Base-by-base conservation (phyloP, 2,113 vertebrate species). In the Hirundichthys speculiger region DNA sequence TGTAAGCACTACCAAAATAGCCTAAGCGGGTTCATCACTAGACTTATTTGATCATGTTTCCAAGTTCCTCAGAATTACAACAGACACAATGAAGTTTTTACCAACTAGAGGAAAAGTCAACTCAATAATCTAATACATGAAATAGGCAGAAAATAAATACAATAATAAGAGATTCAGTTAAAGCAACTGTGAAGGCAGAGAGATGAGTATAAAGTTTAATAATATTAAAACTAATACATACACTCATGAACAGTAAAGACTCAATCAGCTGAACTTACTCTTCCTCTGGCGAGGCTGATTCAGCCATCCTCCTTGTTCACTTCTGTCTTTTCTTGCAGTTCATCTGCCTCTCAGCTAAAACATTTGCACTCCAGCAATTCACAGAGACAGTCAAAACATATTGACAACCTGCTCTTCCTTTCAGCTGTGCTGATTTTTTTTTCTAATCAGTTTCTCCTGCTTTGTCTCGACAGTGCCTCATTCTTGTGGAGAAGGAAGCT, bases 281-380 rank as follows among this genome's bases (percentile, higher is more conserved):
- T 16, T 42, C 21, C 49, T 52, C 34, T 3, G 12, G 13, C 5
- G 11, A n/a, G 9, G 47, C 73, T 63, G 59, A 67, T 55, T 84
- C 63, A 62, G 74, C n/a, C 13, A 0, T 30, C 68, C 41, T 15
- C 40, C 19, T 4, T 49, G 15, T 34, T 70, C 41, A 41, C 16
- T 39, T 42, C 48, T 34, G 58, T 53, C 34, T 20, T 58, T 63
- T 21, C 18, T 51, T 57, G 18, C 25, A 47, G n/a, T 55, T 41
- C 24, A 30, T 21, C 70, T 58, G 34, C 49, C 47, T 58, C 14
- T 22, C 43, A 42, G 21, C 58, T 75, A 6, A 41, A 46, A 22
- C 4, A 14, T 11, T 3, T 15, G 72, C 0, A 54, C 11, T 34
- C 30, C 13, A 13, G 14, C 13, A 11, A 18, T 47, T 73, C 41